Conservation (phyloP, 2,113 vertebrate genomes). For the Python bivittatus region DNA sequence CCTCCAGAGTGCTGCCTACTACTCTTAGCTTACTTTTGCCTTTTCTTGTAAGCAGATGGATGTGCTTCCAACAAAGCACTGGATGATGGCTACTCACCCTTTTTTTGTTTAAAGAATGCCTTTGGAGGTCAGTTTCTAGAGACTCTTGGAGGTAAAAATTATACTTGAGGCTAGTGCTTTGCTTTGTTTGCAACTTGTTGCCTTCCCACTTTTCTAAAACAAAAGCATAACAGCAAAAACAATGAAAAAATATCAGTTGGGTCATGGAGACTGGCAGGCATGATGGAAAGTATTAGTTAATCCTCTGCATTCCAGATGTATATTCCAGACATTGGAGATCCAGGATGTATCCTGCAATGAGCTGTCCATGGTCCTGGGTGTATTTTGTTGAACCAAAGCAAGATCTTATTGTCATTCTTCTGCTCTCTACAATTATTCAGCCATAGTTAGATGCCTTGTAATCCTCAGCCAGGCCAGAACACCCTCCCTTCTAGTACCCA, state of each 20-base stretch:
- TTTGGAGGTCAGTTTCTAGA: background rate
- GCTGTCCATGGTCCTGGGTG: background rate
- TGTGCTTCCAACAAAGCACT: background rate
- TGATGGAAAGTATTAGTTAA: background rate
- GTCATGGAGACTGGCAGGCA: background rate
- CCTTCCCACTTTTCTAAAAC: background rate
- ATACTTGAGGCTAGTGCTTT: background rate
- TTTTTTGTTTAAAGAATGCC: background rate
- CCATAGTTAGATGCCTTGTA: background rate
- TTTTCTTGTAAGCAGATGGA: background rate
- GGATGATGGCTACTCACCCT: background rate
- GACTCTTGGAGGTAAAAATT: background rate
- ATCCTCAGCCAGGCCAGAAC: background rate
- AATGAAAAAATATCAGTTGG: background rate
- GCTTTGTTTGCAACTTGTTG: background rate
- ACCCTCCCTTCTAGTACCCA: background rate
- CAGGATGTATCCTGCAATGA: background rate
- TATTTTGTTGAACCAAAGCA: background rate
- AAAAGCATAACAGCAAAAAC: background rate
- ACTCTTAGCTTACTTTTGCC: background rate
- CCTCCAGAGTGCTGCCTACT: background rate
- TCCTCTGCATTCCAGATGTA: background rate
- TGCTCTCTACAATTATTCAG: background rate
- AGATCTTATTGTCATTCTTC: background rate
- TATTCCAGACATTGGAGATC: background rate